Conservation (phyloP, 2,113 vertebrate species). For the Acrocephalus kingi region DNA sequence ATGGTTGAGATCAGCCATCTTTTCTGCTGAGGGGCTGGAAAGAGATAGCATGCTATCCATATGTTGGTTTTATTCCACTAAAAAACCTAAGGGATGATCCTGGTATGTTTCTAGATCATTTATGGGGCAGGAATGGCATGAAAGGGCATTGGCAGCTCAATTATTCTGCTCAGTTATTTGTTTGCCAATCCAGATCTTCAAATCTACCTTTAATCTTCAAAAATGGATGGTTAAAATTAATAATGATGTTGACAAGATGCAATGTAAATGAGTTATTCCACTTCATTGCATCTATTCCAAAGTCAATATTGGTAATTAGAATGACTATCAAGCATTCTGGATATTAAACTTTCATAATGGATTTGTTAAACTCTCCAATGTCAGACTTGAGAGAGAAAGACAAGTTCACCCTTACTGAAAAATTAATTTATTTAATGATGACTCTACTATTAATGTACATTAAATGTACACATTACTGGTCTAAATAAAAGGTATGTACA, state of each 20-base stretch:
- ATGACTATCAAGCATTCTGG: not conserved
- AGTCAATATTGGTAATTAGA: not conserved
- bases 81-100: not conserved
- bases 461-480: not conserved
- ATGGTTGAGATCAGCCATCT: not conserved
- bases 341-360: not conserved
- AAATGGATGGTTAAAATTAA: not conserved
- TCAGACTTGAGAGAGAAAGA: not conserved
- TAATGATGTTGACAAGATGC: constrained; percentile 5
- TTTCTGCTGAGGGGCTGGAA: not conserved
- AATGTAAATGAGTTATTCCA: constrained; percentile 30
- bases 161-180: not conserved
- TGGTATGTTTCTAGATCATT: not conserved
- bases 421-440: not conserved
- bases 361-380: not conserved
- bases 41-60: not conserved
- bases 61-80: not conserved
- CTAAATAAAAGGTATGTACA: not conserved
- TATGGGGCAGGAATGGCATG: not conserved
- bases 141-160: not conserved
- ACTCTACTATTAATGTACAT: not conserved
- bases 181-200: not conserved
- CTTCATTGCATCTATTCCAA: constrained; percentile 18
- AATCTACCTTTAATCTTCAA: not conserved
- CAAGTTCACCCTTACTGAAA: not conserved